Evolutionary conservation across 2,113 vertebrate species (phyloP), one percentile per base, ranked within the genome.

Genomic region (Petaurus breviceps): DNA sequence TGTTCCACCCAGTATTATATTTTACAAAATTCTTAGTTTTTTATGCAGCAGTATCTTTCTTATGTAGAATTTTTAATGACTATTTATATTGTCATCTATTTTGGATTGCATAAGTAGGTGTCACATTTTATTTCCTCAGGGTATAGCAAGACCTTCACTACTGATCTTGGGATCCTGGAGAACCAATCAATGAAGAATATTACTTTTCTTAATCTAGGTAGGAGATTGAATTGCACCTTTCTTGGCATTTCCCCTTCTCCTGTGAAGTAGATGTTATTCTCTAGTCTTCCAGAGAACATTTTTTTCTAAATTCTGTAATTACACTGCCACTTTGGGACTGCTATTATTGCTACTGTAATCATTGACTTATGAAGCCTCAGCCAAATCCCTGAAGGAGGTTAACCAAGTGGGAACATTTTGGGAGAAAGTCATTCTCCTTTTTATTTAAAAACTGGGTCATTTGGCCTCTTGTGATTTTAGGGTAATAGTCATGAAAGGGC

Each of bases 151-250:
- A 99, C 99, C 46, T 99, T 99, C 98, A 99, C 98, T 43, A 98
- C 99, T 46, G 97, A 98, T 98, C 97, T 99, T 92, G 98, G 98
- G 95, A 96, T 96, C 95, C 96, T 96, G 43, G 96, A 94, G 96
- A 31, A 96, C 92, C 89, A 94, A 57, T 94, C 98, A 96, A 97
- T 97, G 90, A 95, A 98, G 89, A 98, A 96, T 95, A 97, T 99
- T 24, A 97, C 99, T 96, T 99, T 99, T 98, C 99, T 99, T 96
- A 99, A 99, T 95, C 98, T 99, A 95, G 99, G 99, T 99, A 98
- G 97, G 99, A 98, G 68, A 91, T 25, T 26, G 26, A 25, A 31
- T 49, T 51, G 23, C 3, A 5, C 1, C 0, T 37, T 23, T 95
- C 89, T 50, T 52, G 90, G 95, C 93, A 24, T 52, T 97, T 91